Evolutionary conservation across 92 coral and sea anemone genomes (phyloP), one percentile per base, ranked within the genome.

Genomic region (Nematostella vectensis): DNA sequence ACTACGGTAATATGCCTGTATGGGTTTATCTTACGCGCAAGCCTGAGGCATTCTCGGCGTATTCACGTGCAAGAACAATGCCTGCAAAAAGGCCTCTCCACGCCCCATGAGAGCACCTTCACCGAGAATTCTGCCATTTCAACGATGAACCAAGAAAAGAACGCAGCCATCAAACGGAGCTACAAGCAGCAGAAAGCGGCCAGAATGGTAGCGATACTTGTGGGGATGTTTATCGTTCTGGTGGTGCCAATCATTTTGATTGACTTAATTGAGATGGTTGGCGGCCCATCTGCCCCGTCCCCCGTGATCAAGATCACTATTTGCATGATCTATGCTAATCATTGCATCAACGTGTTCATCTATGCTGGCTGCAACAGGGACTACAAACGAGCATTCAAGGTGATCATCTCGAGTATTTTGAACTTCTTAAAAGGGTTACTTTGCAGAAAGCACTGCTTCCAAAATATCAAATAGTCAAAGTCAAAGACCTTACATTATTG

Each of bases 331-430:
- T 80, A 63, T 27, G 55, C 82, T 0, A 80, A 80, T 48, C 78
- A 74, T 22, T 74, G 77, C 38, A 70, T 80, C 18, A 80, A 75
- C 63, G 78, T 80, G 1, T 75, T 80, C 48, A 65, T 71, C 10
- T 80, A 80, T 42, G 78, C 88, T 23, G 88, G 88, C 3, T 80
- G 72, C 47, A 74, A 58, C 43, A 67, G 77, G 3, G 88, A 80
- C 1, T 80, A 62, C 36, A 63, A 71, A 27, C 37, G 58, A 28
- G 61, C 88, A 26, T 80, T 80, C 53, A 33, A 31, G 13, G 65
- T 51, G 31, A 64, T 64, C 29, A 25, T 78, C 9, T 29, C 31
- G 19, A 58, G 30, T 21, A 8, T 50, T 31, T 27, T 27, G 37
- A 26, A 45, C 31, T 62, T 26, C 40, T 19, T 68, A 12, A 36